Evolutionary conservation across 1,140 invertebrate genomes (phyloP), one percentile per base, ranked within the genome.

Genomic region (Temnothorax curvispinosus): DNA sequence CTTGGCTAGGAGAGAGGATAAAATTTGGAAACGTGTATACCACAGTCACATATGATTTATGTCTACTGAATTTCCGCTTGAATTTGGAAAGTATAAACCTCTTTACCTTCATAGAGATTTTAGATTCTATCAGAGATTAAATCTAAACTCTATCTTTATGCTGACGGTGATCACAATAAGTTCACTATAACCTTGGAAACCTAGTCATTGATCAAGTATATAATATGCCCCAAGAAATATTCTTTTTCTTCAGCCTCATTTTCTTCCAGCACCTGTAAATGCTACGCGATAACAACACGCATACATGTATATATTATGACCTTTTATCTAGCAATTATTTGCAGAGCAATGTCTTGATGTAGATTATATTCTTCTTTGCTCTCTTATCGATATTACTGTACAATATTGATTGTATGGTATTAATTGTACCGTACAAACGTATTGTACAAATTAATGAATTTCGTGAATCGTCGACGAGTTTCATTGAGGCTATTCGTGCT

Each of bases 231-330:
- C 35, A 47, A 69, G 67, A 50, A 74, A 75, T 74, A 88, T 74
- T 89, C 65, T 81, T 86, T 80, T 86, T n/a, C 15, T 69, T 85
- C 52, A 80, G n/a, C 72, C 74, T 89, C 13, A 77, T 87, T 85
- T 78, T 64, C 50, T 7, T 11, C 15, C 15, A 5, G 0, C 5
- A 18, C 0, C 5, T 38, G 9, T 75, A 32, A 9, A 54, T 7
- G 21, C 6, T 71, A 71, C 15, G 32, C 7, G 47, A 54, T 35
- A 72, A 32, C 3, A 9, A 54, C 18, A 18, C 11, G 32, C 11
- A n/a, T n/a, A 18, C 13, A 4, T 7, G 6, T 5, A 54, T 2
- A 47, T 11, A 13, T 11, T 1, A 11, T 47, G 0, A 21, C n/a
- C 64, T 21, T 67, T 67, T 44, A 27, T 0, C 9, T 13, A 64